Conservation (phyloP, 2,888 invertebrate species). For the Epirrhoe tristata region DNA sequence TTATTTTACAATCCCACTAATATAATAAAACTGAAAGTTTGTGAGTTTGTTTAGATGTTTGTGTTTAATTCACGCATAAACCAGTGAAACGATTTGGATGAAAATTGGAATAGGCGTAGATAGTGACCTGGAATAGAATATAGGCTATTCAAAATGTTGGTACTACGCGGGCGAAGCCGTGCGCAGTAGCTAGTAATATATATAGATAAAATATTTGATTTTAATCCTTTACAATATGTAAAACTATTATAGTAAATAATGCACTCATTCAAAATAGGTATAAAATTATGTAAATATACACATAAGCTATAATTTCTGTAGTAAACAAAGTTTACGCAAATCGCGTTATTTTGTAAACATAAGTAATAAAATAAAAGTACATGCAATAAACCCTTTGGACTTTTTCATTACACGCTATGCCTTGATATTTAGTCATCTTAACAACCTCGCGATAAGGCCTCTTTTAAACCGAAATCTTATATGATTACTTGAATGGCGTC, state of each 20-base stretch:
- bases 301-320: constrained; percentile 24
- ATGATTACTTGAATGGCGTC: no score
- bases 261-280: constrained; percentile 13
- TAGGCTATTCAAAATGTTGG: no score
- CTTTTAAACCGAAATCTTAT: no score
- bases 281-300: constrained; percentile 29
- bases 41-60: no score
- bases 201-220: constrained; percentile 5
- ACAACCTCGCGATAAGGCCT: background rate
- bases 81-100: no score
- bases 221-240: constrained; percentile 10
- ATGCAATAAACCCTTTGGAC: constrained; percentile 7
- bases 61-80: no score
- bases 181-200: no score
- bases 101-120: no score
- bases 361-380: constrained; percentile 22
- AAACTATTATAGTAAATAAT: constrained; percentile 12
- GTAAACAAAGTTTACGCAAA: constrained; percentile 35
- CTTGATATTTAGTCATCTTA: background rate
- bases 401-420: background rate
- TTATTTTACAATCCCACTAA: constrained; percentile 8
- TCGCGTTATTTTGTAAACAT: constrained; percentile 26
- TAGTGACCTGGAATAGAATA: no score
- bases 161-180: no score
- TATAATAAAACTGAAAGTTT: no score